A percentile compares a stretch with the other conserved stretches of the same genome.
Conservation (phyloP, 2,113 vertebrate genomes). For the Anguilla rostrata region DNA sequence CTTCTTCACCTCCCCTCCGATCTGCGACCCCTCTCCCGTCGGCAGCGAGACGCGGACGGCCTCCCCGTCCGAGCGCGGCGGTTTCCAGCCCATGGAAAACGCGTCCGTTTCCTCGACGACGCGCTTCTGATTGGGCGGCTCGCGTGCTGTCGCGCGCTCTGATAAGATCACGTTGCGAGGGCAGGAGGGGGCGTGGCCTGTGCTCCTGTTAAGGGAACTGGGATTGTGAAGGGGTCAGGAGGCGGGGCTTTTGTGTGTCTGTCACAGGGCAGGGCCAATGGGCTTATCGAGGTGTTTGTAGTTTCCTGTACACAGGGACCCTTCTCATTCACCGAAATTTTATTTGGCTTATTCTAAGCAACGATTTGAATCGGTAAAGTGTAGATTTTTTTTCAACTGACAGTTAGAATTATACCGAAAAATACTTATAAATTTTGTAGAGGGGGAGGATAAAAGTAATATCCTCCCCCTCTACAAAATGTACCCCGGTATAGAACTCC, state of each 20-base stretch:
- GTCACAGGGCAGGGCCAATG: not conserved
- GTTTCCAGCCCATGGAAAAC: slow-evolving; percentile 46
- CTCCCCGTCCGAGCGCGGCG: slow-evolving; percentile 47
- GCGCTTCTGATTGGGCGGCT: slow-evolving; percentile 49
- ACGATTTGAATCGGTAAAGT: no score
- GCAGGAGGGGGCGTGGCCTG: slow-evolving; percentile 29
- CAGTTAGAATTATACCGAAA: no score
- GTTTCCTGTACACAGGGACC: not conserved
- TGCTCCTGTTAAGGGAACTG: no score
- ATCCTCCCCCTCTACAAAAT: no score
- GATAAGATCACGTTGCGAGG: slow-evolving; percentile 72
- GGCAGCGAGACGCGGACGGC: slow-evolving; percentile 31
- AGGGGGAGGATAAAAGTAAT: no score
- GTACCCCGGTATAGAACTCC: not conserved
- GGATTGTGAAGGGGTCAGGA: no score
- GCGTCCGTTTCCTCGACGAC: slow-evolving; percentile 49
- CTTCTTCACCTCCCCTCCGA: not conserved
- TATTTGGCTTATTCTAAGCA: no score
- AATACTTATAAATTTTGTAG: no score
- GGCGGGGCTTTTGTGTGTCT: not conserved
- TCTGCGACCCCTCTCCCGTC: slow-evolving; percentile 56
- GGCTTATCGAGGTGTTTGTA: no score
- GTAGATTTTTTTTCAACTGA: no score
- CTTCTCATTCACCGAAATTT: no score
- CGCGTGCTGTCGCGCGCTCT: slow-evolving; percentile 55